These are phyloP conservation scores for Drosophila parthenogenetica DNA, from an alignment of 2,888 invertebrate species.

Conservation along the genomic window DNA sequence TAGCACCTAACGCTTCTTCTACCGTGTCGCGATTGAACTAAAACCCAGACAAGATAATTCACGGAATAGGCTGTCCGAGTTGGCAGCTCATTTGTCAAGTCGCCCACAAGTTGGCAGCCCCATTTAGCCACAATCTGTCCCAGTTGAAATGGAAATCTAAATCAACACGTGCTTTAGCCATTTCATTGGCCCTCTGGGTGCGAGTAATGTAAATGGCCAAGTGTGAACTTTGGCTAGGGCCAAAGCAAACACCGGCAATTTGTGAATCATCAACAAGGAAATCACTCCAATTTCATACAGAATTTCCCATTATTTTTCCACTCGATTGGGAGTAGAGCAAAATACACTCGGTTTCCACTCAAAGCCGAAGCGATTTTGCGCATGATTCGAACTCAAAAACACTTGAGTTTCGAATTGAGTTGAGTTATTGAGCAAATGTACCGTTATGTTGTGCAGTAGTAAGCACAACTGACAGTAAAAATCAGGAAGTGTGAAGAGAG, in stretches of 20 bases:
- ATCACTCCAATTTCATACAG: neutral
- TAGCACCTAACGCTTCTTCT: too few species aligned
- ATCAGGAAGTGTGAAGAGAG: neutral
- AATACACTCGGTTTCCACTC: conserved; percentile 29
- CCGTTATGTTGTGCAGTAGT: conserved; percentile 45
- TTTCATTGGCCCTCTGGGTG: conserved; percentile 40
- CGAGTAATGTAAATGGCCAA: conserved; percentile 22
- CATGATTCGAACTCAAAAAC: conserved; percentile 12
- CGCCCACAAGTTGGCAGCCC: conserved; percentile 34
- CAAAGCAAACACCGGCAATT: conserved; percentile 29
- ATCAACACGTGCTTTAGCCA: conserved; percentile 48
- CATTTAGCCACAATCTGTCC: conserved; percentile 40
- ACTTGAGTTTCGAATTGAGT: neutral
- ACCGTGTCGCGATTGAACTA: neutral
- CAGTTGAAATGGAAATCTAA: conserved; percentile 30
- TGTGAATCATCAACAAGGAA: conserved; percentile 49
- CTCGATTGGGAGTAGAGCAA: conserved; percentile 4
- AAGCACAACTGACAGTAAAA: neutral
- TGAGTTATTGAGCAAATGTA: conserved; percentile 42
- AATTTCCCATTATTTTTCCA: conserved; percentile 38
- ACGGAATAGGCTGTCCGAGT: neutral
- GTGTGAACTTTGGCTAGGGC: conserved; percentile 5
- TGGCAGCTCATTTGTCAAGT: conserved; percentile 16
- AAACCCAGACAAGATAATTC: neutral
- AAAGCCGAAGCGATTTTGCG: conserved; percentile 39